Evolutionary conservation across 35 echinoderm and acorn worm genomes (phyloP).

Genomic region (Apostichopus californicus): DNA sequence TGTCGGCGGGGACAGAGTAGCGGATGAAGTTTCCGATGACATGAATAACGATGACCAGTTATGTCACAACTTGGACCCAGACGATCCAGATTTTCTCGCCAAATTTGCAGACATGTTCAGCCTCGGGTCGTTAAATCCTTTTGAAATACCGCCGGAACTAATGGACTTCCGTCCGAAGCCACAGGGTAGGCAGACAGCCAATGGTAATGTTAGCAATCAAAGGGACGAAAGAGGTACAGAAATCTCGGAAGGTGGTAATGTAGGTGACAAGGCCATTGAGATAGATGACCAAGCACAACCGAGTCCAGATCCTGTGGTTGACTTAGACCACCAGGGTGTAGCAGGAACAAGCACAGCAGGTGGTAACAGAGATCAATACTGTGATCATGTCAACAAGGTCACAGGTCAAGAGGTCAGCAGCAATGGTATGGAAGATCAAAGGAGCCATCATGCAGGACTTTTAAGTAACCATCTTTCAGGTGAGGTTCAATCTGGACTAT

Average conservation of each 20-base stretch:
- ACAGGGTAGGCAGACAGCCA: background rate
- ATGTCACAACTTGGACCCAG: constrained; percentile 8
- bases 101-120: constrained; percentile 42
- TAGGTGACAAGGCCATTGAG: background rate
- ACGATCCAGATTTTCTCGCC: constrained; percentile 4
- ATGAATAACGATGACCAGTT: background rate
- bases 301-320: background rate
- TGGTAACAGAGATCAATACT: background rate
- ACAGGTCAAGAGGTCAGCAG: too few relatives aligned
- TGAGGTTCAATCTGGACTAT: background rate
- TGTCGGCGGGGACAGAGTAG: background rate
- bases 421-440: background rate
- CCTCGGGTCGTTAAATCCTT: constrained; percentile 43
- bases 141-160: constrained; percentile 44
- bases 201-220: too few relatives aligned
- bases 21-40: background rate
- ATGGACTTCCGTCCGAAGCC: background rate
- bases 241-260: background rate
- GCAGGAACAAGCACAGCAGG: background rate
- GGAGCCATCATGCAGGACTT: background rate
- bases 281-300: background rate
- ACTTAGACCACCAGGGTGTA: background rate
- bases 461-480: background rate
- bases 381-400: too few relatives aligned
- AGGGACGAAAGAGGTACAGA: too few relatives aligned